A percentile compares a stretch with the other conserved stretches of the same genome.
phyloP scores from a whole-genome alignment of 2,113 vertebrate species.

The Pachycephala philippinensis region DNA sequence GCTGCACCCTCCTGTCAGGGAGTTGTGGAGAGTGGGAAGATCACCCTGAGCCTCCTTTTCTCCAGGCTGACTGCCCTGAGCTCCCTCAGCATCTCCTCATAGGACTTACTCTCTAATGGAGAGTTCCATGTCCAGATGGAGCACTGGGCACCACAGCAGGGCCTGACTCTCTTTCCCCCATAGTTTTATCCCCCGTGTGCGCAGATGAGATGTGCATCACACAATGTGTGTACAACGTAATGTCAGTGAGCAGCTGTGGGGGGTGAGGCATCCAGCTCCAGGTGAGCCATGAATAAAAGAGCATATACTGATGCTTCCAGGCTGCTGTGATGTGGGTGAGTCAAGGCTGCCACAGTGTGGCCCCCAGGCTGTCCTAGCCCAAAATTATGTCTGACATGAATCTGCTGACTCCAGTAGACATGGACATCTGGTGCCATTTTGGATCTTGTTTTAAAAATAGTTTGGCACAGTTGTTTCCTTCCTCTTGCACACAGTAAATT shows the following conservation, averaged over 20 bases:
- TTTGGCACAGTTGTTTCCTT: background rate
- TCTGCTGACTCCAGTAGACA: background rate
- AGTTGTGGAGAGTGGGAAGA: background rate
- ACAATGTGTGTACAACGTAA: fast-evolving
- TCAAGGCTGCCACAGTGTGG: background rate
- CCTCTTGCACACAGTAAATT: background rate
- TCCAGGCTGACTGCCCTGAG: background rate
- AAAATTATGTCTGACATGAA: background rate
- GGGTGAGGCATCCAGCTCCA: background rate
- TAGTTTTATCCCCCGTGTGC: background rate
- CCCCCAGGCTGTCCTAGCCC: background rate
- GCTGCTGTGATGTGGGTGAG: background rate
- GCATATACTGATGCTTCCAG: background rate
- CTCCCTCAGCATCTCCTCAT: background rate
- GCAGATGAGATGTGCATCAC: background rate
- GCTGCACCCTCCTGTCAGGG: background rate
- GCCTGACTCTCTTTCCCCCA: fast-evolving
- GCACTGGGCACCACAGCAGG: background rate
- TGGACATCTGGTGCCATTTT: background rate
- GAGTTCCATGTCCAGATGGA: background rate
- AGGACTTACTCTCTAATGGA: background rate
- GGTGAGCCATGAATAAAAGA: background rate
- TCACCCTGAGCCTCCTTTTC: background rate
- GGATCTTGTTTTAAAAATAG: background rate
- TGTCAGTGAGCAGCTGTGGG: background rate